A percentile compares a stretch with the other conserved stretches of the same genome.
Conservation (phyloP, 2,113 vertebrate genomes). For the Amphiprion ocellaris region DNA sequence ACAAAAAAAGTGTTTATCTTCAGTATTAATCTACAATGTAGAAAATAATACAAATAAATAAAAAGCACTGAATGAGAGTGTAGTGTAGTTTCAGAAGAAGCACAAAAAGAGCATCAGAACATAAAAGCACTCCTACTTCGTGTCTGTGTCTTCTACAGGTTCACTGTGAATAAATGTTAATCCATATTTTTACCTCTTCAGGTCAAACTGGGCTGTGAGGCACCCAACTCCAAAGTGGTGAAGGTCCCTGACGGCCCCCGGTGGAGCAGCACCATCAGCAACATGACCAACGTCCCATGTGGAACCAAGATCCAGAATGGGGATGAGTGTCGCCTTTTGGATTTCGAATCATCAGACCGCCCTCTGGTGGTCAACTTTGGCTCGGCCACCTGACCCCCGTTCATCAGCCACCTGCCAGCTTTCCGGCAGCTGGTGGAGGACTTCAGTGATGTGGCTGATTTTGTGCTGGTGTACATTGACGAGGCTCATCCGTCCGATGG, state of each 20-base stretch:
- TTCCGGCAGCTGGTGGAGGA: conserved; percentile 96
- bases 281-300: conserved; percentile 20
- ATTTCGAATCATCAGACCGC: conserved; percentile 91
- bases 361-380: conserved; percentile 98
- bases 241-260: conserved; percentile 80
- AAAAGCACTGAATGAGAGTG: no score
- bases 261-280: conserved; percentile 67
- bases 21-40: no score
- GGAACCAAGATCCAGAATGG: conserved; percentile 29
- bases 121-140: neutral
- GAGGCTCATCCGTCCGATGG: conserved; percentile 97
- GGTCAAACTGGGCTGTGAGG: conserved; percentile 94
- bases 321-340: conserved; percentile 90
- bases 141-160: neutral
- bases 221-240: conserved; percentile 95
- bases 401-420: conserved; percentile 92
- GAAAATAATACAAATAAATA: no score
- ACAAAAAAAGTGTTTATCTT: no score
- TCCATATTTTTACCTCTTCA: conserved; percentile 69
- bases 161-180: neutral
- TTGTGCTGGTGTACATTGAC: conserved; percentile 97
- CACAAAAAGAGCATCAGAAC: no score
- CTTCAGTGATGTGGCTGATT: conserved; percentile 95
- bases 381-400: conserved; percentile 98
- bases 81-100: no score